phyloP scores from a whole-genome alignment of 2,113 vertebrate genomes.

The Ptychochromis oligacanthus region DNA sequence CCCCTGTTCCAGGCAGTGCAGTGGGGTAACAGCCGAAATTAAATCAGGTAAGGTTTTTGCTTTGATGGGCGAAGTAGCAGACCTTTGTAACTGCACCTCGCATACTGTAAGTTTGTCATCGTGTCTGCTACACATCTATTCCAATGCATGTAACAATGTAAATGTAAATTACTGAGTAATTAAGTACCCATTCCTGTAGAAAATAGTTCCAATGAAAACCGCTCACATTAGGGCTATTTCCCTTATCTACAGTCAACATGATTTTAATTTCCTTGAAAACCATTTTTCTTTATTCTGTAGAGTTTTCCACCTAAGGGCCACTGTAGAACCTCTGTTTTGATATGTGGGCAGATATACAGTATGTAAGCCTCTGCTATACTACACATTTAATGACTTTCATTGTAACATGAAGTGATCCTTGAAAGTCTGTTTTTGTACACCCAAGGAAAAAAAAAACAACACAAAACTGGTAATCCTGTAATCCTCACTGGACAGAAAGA shows the following conservation, averaged over 20 bases:
- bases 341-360: background rate
- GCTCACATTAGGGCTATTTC: background rate
- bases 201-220: background rate
- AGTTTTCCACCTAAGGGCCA: no score
- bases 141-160: background rate
- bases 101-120: background rate
- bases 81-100: background rate
- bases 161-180: background rate
- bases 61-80: background rate
- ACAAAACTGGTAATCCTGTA: constrained; percentile 38
- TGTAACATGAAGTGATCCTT: background rate
- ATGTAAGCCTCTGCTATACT: background rate
- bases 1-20: background rate
- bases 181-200: background rate
- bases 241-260: no score
- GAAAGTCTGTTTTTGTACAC: background rate
- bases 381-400: background rate
- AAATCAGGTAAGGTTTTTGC: background rate
- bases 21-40: background rate
- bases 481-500: constrained; percentile 33
- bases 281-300: no score
- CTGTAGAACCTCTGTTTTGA: no score
- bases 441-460: background rate
- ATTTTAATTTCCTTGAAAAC: no score
- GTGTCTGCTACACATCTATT: background rate